Conservation (phyloP, 2,888 invertebrate genomes). For the Didymodactylos carnosus region DNA sequence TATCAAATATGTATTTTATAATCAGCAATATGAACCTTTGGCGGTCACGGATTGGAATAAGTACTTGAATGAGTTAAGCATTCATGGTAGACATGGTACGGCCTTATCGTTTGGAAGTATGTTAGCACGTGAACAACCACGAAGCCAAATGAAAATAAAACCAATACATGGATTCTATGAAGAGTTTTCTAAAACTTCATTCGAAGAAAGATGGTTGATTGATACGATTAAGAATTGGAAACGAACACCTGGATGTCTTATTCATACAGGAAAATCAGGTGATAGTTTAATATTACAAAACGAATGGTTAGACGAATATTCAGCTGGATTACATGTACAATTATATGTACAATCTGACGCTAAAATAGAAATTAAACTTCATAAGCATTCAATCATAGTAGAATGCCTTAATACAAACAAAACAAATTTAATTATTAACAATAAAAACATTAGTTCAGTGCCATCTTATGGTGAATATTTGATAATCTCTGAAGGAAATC, state of each 20-base stretch:
- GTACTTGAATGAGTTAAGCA: not conserved
- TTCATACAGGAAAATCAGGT: not conserved
- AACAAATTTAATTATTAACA: too few relatives aligned
- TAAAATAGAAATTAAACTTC: not conserved
- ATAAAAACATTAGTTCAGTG: too few relatives aligned
- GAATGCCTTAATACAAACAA: not conserved
- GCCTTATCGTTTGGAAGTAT: too few relatives aligned
- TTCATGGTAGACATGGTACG: too few relatives aligned
- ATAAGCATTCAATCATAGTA: not conserved
- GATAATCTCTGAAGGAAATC: not conserved
- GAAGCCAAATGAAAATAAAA: not conserved
- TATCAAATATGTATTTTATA: not conserved
- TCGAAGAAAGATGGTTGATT: not conserved
- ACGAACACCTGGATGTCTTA: not conserved
- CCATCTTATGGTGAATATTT: not conserved
- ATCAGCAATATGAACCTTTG: not conserved
- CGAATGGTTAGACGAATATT: not conserved
- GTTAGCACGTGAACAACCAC: not conserved
- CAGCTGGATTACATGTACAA: not conserved
- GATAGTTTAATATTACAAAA: not conserved
- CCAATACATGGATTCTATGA: not conserved
- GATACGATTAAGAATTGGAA: not conserved
- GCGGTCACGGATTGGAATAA: not conserved
- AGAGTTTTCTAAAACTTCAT: not conserved
- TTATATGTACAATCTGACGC: not conserved